Evolutionary conservation across 2,113 vertebrate genomes (phyloP).

Genomic region (Thryonomys swinderianus): DNA sequence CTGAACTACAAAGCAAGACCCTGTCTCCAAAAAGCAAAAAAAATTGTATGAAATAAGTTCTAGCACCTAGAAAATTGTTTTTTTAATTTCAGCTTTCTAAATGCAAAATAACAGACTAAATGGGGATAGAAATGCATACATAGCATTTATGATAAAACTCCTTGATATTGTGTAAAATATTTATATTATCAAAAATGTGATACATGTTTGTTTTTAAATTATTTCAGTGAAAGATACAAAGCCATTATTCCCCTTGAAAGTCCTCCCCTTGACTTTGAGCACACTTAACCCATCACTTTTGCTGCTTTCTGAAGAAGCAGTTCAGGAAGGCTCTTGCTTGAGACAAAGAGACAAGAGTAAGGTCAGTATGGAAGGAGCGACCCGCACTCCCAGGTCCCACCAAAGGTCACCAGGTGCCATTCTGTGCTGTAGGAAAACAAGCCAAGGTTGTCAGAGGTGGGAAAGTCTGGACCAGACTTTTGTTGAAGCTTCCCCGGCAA

Average conservation of each 20-base stretch:
- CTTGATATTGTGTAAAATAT: constrained; percentile 1
- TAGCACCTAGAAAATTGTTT: not conserved
- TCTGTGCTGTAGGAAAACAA: too few relatives aligned
- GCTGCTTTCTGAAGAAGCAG: not conserved
- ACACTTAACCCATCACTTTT: not conserved
- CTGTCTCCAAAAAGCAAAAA: too few relatives aligned
- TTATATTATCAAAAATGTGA: not conserved
- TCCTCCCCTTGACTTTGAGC: not conserved
- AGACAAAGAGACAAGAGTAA: not conserved
- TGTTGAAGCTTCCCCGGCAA: not conserved
- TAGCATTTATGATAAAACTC: not conserved
- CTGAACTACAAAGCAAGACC: too few relatives aligned
- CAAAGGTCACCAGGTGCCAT: not conserved
- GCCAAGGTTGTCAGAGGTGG: not conserved
- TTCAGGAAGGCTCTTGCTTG: not conserved
- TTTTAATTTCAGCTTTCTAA: constrained; percentile 41
- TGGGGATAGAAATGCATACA: not conserved
- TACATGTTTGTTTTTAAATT: not conserved
- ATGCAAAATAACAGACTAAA: not conserved
- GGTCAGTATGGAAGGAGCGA: not conserved
- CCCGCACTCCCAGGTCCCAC: not conserved
- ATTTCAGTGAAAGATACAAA: not conserved
- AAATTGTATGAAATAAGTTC: not conserved
- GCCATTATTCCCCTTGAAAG: not conserved
- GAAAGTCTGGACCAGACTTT: not conserved